Evolutionary conservation across 2,888 invertebrate genomes (phyloP).

Genomic region (Amblyteles armatorius): DNA sequence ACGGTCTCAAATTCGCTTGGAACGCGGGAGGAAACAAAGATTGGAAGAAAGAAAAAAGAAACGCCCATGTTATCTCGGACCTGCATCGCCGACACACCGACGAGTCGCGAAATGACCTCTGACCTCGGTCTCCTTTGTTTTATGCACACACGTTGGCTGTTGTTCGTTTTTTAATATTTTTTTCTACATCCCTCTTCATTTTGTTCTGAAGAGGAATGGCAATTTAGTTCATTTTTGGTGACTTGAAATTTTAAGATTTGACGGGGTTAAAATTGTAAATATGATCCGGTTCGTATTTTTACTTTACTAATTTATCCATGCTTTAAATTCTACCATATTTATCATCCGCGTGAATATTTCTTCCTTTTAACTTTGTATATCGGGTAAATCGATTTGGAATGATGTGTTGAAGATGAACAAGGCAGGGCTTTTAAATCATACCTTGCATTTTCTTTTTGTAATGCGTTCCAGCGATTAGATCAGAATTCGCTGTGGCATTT

Average conservation of each 20-base stretch:
- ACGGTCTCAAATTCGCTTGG: slow-evolving; percentile 41
- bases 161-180: not conserved
- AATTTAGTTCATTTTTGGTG: too few species aligned
- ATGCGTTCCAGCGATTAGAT: not conserved
- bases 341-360: too few species aligned
- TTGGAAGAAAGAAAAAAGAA: slow-evolving; percentile 28
- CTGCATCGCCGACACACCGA: slow-evolving; percentile 53
- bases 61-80: slow-evolving; percentile 44
- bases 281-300: too few species aligned
- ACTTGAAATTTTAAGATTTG: not conserved
- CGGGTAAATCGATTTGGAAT: not conserved
- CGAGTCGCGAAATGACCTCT: slow-evolving; percentile 53
- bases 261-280: too few species aligned
- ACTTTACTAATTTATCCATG: too few species aligned
- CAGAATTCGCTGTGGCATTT: slow-evolving; percentile 14
- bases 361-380: too few species aligned
- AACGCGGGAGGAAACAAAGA: slow-evolving; percentile 9
- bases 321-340: too few species aligned
- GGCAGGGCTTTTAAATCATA: not conserved
- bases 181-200: not conserved
- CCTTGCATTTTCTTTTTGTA: not conserved
- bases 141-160: not conserved
- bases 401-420: not conserved
- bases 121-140: slow-evolving; percentile 57
- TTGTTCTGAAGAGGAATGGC: not conserved